Conservation (phyloP, 2,888 invertebrate genomes). For the Hirtodrosophila histrioides region DNA sequence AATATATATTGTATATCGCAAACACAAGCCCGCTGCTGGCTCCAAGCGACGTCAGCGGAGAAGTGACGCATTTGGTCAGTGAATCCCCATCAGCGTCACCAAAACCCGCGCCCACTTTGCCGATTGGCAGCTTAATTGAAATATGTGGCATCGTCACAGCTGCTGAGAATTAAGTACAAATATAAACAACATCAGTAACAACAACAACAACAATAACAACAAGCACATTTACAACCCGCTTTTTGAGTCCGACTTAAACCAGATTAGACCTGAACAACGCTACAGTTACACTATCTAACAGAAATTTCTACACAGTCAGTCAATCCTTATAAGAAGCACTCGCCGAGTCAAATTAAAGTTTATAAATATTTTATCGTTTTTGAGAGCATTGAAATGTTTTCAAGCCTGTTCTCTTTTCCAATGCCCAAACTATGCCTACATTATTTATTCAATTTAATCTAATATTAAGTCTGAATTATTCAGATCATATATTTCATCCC, state of each 20-base stretch:
- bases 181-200: slow-evolving; percentile 3
- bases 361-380: no score
- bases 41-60: slow-evolving; percentile 37
- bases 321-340: no score
- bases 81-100: slow-evolving; percentile 61
- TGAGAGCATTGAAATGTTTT: no score
- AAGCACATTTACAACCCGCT: slow-evolving; percentile 39
- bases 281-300: no score
- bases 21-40: slow-evolving; percentile 1
- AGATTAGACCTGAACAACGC: slow-evolving; percentile 59
- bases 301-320: no score
- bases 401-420: no score
- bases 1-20: slow-evolving; percentile 2
- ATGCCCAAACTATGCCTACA: no score
- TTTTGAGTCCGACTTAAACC: slow-evolving; percentile 53
- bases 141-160: slow-evolving; percentile 41
- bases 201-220: slow-evolving; percentile 11
- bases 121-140: slow-evolving; percentile 50
- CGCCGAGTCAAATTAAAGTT: no score
- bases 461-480: no score
- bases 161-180: slow-evolving; percentile 20
- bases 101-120: slow-evolving; percentile 31
- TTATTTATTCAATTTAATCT: no score
- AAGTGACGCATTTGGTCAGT: slow-evolving; percentile 64
- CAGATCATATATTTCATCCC: no score